Evolutionary conservation across 2,797 vertebrate genomes (phyloP).

Genomic region (Pseudopleuronectes americanus): DNA sequence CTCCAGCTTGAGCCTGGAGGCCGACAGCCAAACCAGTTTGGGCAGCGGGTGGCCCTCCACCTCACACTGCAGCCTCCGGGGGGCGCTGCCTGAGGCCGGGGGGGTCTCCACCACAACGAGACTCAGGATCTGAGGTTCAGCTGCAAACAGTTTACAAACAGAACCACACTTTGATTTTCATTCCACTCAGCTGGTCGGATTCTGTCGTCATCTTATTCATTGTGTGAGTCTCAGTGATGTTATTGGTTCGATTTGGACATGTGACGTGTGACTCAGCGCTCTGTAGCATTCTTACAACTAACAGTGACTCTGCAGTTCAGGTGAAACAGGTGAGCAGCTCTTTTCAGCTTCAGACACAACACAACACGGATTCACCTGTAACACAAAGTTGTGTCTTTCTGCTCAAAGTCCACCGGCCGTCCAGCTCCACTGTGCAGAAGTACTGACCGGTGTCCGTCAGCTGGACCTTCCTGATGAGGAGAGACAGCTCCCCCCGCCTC

Average conservation of each 20-base stretch:
- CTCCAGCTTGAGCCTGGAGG: background rate
- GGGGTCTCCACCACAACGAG: background rate
- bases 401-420: rapidly evolving
- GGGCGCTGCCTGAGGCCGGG: background rate
- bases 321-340: too few species aligned
- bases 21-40: constrained; percentile 7
- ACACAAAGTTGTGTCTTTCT: background rate
- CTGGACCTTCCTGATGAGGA: constrained; percentile 11
- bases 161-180: too few species aligned
- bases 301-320: too few species aligned
- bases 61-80: constrained; percentile 29
- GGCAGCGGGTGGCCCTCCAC: constrained; percentile 31
- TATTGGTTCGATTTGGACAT: too few species aligned
- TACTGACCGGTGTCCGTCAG: rapidly evolving
- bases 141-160: background rate
- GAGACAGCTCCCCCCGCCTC: constrained; percentile 16
- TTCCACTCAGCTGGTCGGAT: background rate
- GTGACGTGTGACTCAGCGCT: too few species aligned
- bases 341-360: too few species aligned
- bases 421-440: constrained; percentile 33
- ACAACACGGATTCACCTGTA: constrained; percentile 8
- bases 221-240: too few species aligned
- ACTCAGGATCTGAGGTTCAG: constrained; percentile 9
- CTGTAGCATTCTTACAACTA: too few species aligned
- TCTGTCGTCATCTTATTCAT: too few species aligned